These are phyloP conservation scores for Orchesella flavescens DNA, from an alignment of 2,888 invertebrate genomes.

Conservation along the genomic window DNA sequence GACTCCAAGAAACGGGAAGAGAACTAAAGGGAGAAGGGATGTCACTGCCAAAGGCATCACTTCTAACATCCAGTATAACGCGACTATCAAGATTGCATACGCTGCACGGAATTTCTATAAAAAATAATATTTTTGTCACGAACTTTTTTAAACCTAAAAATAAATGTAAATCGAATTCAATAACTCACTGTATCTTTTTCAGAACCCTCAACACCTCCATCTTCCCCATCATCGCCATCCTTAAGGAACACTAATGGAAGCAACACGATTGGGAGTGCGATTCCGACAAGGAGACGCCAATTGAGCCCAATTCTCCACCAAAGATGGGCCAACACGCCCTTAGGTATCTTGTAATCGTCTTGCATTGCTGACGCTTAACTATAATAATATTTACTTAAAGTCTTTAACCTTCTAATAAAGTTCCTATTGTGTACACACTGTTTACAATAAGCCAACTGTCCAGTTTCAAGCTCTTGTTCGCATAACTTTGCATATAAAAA, in stretches of 20 bases:
- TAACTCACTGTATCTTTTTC: slow-evolving; percentile 44
- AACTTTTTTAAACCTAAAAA: neutral
- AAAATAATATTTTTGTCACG: neutral
- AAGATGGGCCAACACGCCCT: neutral
- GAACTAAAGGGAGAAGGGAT: slow-evolving; percentile 86
- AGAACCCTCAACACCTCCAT: neutral
- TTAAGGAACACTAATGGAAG: slow-evolving; percentile 75
- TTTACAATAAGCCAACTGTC: slow-evolving; percentile 42
- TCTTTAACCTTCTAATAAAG: neutral
- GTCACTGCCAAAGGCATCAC: slow-evolving; percentile 87
- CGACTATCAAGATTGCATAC: slow-evolving; percentile 87
- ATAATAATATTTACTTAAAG: neutral
- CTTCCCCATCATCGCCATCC: slow-evolving; percentile 39
- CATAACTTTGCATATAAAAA: no score
- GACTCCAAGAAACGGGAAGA: slow-evolving; percentile 88
- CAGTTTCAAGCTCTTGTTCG: neutral
- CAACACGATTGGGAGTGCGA: slow-evolving; percentile 78
- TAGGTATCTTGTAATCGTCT: slow-evolving; percentile 4
- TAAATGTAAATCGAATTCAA: no score
- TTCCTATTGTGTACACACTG: slow-evolving; percentile 32
- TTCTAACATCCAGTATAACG: slow-evolving; percentile 88
- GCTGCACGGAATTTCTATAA: slow-evolving; percentile 81
- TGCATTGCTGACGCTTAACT: neutral
- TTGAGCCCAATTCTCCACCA: slow-evolving; percentile 77
- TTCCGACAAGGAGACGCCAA: slow-evolving; percentile 83